Conservation (phyloP, 2,113 vertebrate species). For the Paracanthobrama guichenoti region DNA sequence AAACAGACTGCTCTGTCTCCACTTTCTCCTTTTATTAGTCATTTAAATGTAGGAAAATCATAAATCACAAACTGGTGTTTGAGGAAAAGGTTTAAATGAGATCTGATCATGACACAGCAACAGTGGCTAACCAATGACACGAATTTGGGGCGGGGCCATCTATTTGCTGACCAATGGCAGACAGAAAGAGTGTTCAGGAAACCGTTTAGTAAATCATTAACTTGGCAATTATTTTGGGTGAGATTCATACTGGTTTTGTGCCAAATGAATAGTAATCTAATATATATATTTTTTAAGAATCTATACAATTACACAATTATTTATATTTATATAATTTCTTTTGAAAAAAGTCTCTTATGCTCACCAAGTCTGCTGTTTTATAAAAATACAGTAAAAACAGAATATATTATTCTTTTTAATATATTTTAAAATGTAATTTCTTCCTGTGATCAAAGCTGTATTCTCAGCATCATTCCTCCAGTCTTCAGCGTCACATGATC, state of each 20-base stretch:
- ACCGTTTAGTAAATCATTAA: background rate
- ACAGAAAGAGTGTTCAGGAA: background rate
- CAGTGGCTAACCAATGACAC: background rate
- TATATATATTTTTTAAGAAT: no score
- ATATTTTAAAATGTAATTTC: no score
- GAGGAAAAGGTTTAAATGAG: background rate
- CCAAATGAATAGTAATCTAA: background rate
- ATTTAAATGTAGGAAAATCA: background rate
- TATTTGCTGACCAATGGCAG: background rate
- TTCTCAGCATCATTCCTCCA: no score
- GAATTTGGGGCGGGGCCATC: background rate
- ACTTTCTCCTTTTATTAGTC: conserved; percentile 6
- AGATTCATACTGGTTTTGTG: background rate
- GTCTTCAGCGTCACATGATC: no score
- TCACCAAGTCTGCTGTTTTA: no score
- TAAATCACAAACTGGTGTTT: background rate
- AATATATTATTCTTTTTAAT: no score
- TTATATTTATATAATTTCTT: no score
- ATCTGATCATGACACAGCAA: background rate
- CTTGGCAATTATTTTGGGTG: background rate
- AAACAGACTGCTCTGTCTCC: background rate
- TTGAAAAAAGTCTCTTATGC: no score
- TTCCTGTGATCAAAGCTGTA: no score
- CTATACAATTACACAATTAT: no score
- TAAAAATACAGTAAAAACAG: no score